Conservation (phyloP, 2,797 vertebrate genomes). For the Aulostomus chinensis region DNA sequence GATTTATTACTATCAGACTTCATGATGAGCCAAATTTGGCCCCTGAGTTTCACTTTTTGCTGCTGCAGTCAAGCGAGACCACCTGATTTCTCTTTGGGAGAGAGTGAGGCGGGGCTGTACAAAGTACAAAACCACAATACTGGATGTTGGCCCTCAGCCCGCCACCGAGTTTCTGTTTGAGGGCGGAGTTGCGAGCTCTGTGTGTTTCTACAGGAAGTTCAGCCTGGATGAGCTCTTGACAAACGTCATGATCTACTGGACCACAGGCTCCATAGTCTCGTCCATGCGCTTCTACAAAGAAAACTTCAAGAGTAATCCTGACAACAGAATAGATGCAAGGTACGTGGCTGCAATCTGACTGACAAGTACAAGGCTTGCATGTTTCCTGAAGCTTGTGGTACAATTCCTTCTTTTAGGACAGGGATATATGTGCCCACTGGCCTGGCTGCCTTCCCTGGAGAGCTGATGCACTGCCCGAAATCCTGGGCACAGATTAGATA, state of each 20-base stretch:
- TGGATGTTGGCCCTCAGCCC: too few species aligned
- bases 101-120: too few species aligned
- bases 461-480: conserved; percentile 78
- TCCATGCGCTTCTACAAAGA: conserved; percentile 96
- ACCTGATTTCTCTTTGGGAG: too few species aligned
- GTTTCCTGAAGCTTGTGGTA: too few species aligned
- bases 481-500: conserved; percentile 73
- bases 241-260: conserved; percentile 93
- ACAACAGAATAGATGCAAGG: conserved; percentile 53
- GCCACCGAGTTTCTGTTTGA: too few species aligned
- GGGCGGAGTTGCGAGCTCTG: not conserved
- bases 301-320: conserved; percentile 63
- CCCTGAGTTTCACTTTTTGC: too few species aligned
- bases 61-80: too few species aligned
- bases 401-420: conserved; percentile 54
- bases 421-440: conserved; percentile 82
- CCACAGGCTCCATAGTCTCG: conserved; percentile 82
- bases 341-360: conserved; percentile 51
- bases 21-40: too few species aligned
- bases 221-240: conserved; percentile 88
- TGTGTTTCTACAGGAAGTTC: conserved; percentile 78
- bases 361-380: too few species aligned
- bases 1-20: too few species aligned
- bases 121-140: too few species aligned
- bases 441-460: conserved; percentile 84